Percentiles rank a stretch among this genome's conserved stretches.
Conservation (phyloP, 2,113 vertebrate species). For the Nesogale talazaci region DNA sequence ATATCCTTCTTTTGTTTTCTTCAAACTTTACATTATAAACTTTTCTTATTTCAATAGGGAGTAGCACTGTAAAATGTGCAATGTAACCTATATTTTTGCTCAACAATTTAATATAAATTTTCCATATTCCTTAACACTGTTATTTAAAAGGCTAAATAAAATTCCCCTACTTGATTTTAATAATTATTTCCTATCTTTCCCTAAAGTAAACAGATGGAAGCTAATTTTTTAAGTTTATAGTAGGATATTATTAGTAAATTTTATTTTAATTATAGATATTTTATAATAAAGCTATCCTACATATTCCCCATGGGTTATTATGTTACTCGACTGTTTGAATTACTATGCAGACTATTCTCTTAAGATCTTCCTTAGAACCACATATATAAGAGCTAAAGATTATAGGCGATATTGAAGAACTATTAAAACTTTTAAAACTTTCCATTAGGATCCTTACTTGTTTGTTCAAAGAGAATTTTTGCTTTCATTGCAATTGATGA, state of each 20-base stretch:
- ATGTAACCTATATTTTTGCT: conserved; percentile 10
- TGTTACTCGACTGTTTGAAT: neutral
- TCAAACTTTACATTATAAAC: neutral
- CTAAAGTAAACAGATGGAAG: neutral
- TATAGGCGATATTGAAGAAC: conserved; percentile 21
- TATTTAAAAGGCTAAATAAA: neutral
- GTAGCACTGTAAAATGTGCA: neutral
- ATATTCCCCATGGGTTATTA: neutral
- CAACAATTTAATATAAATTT: neutral
- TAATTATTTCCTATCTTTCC: conserved; percentile 9
- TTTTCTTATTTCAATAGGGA: neutral
- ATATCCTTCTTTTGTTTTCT: neutral
- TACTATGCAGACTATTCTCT: neutral
- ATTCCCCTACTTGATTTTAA: neutral
- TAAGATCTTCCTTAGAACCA: conserved; percentile 9
- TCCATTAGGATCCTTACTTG: neutral
- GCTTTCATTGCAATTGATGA: conserved; percentile 55
- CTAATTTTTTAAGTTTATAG: neutral
- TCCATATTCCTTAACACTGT: conserved; percentile 17
- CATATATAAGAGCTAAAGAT: neutral
- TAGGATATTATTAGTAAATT: neutral
- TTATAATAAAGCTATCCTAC: neutral
- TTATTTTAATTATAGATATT: conserved; percentile 9
- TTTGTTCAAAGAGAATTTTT: conserved; percentile 50
- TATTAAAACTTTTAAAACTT: conserved; percentile 25